Evolutionary conservation across 2,113 vertebrate genomes (phyloP), one percentile per base, ranked within the genome.

Genomic region (Aegithalos caudatus): DNA sequence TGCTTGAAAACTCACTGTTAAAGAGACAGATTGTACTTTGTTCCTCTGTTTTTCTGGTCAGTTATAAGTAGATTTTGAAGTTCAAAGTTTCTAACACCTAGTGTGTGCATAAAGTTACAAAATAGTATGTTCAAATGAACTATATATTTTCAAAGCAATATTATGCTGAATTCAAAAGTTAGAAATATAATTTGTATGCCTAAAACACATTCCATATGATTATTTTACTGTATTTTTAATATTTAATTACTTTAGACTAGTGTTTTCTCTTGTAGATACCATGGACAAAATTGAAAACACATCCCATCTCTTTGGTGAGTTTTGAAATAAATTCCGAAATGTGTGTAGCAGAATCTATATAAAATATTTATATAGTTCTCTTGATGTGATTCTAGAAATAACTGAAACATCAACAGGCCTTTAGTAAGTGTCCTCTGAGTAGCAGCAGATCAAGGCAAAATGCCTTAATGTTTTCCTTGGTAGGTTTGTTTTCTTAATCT

Each of bases 241-340:
- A 56, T 69, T 91, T 77, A 44, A 84, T 94, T 45, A n/a, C 80
- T 96, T 96, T 94, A 95, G 86, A 93, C 38, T 81, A 84, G 88
- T 86, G 23, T 92, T 95, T 95, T 95, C 29, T 51, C 74, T 97
- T 95, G 53, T 97, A 99, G 99, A 99, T 99, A 96, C 99, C 99
- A 88, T 99, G 99, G 99, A 99, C 99, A 84, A 99, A 99, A 97
- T 89, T 99, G 95, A 99, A 99, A 98, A 99, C 99, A 54, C 99
- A 99, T 87, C 99, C 99, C 22, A 99, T 99, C 90, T 98, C 97
- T 93, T 96, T 99, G 98, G 99, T 99, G 96, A 98, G 98, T 97
- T 96, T 45, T 92, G 73, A 88, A 79, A 79, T 78, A 60, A 64
- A 23, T 18, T 91, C 23, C 78, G 74, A 87, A 91, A 65, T 90